A percentile compares a stretch with the other conserved stretches of the same genome.
Conservation (phyloP, 2,888 invertebrate genomes). For the Onthophagus sagittarius region DNA sequence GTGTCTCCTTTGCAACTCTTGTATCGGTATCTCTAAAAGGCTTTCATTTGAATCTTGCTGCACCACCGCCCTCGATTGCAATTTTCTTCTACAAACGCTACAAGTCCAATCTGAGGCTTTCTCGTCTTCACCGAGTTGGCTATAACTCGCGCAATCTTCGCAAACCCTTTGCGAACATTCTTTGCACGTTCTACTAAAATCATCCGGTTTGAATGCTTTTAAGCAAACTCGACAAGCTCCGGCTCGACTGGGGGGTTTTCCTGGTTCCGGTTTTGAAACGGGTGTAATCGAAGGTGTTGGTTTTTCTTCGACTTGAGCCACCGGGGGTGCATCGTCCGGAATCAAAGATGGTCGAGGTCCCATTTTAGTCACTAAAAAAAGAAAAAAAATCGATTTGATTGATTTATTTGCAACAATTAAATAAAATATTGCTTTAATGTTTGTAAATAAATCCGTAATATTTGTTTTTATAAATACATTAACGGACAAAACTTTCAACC, state of each 20-base stretch:
- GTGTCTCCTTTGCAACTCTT: conserved; percentile 77
- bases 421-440: too few relatives aligned
- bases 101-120: conserved; percentile 86
- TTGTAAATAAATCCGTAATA: too few relatives aligned
- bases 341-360: conserved; percentile 61
- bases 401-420: neutral
- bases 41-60: conserved; percentile 84
- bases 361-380: conserved; percentile 64
- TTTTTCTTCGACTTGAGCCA: conserved; percentile 42
- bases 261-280: conserved; percentile 57
- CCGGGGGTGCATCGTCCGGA: conserved; percentile 46
- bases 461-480: too few relatives aligned
- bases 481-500: neutral
- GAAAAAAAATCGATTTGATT: neutral
- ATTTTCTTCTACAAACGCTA: conserved; percentile 78
- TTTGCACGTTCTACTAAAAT: conserved; percentile 82
- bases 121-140: conserved; percentile 77
- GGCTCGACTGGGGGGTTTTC: conserved; percentile 70
- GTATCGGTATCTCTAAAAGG: conserved; percentile 72
- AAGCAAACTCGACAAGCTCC: conserved; percentile 80
- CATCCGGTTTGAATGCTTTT: conserved; percentile 84
- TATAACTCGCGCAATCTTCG: conserved; percentile 91
- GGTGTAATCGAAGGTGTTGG: conserved; percentile 40
- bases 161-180: conserved; percentile 89
- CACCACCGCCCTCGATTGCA: conserved; percentile 71